Base-by-base conservation (phyloP, 2,888 invertebrate genomes). In the Eilema sororculum region DNA sequence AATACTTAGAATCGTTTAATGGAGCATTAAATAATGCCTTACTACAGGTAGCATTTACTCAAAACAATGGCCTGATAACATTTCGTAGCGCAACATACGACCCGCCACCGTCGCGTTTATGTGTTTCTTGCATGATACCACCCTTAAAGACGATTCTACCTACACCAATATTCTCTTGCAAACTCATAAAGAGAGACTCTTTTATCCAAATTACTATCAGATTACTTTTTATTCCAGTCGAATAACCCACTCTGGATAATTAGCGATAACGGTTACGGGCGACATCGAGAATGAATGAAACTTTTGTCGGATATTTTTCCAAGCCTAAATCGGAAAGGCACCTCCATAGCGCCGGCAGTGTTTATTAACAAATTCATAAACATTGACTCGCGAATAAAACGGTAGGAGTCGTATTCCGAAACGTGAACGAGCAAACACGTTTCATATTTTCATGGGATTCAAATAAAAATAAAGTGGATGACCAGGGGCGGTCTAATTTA, bases 301-400 rank as follows among this genome's bases (percentile, higher is more conserved):
- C 86, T 90, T 87, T 87, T 82, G 86, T 82, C 79, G 79, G 78
- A 74, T 83, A 78, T 83, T 86, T 87, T 87, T 81, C 76, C 79
- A 78, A 80, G 81, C 76, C 83, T 82, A 87, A 90, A 92, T 92
- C 90, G 88, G 86, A 84, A 88, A 90, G 89, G 91, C 90, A 90
- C 90, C 90, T 87, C 83, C 82, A 79, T 74, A 79, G 79, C 85
- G 82, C 83, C 85, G 83, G 79, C 76, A 81, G 89, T 89, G 92
- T 93, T 93, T 94, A 93, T 93, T 93, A 93, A 91, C 91, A 91
- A 94, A 94, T 94, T 93, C 92, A 94, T 93, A 94, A 93, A 93
- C 92, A 93, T 93, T 92, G 93, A 92, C 91, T 91, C 89, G 85
- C 89, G 88, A 88, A 91, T 90, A 91, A 92, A 93, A 90, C 85